Evolutionary conservation across 2,888 invertebrate species (phyloP).

Genomic region (Choristoneura rosaceana): DNA sequence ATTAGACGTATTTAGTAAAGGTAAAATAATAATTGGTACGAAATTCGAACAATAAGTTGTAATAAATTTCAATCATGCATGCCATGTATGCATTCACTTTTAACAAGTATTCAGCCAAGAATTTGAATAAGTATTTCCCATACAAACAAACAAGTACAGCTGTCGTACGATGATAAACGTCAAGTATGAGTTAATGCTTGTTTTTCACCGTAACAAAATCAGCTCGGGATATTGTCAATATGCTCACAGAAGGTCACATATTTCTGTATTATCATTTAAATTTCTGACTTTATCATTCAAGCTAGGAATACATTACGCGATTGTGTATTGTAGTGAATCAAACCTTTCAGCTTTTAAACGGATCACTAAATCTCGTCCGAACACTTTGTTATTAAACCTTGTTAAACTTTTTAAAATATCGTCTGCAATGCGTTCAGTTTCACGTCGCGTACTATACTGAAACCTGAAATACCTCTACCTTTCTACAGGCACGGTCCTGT

Average conservation of each 20-base stretch:
- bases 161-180: slow-evolving; percentile 5
- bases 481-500: slow-evolving; percentile 47
- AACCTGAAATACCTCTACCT: slow-evolving; percentile 57
- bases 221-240: slow-evolving; percentile 5
- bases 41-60: neutral
- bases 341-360: slow-evolving; percentile 14
- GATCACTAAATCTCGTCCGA: slow-evolving; percentile 2
- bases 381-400: neutral
- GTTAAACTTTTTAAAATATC: slow-evolving; percentile 19
- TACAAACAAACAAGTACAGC: neutral
- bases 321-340: neutral
- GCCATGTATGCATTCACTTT: neutral
- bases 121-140: slow-evolving; percentile 15
- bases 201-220: slow-evolving; percentile 20
- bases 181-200: slow-evolving; percentile 2
- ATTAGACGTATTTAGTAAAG: no score
- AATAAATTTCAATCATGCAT: neutral
- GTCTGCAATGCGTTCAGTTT: slow-evolving; percentile 57
- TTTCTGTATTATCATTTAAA: slow-evolving; percentile 29
- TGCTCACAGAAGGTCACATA: slow-evolving; percentile 19
- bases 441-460: slow-evolving; percentile 62
- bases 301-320: neutral
- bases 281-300: neutral
- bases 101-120: neutral
- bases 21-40: neutral